phyloP scores from a whole-genome alignment of 2,113 vertebrate species.

The Paracanthobrama guichenoti region DNA sequence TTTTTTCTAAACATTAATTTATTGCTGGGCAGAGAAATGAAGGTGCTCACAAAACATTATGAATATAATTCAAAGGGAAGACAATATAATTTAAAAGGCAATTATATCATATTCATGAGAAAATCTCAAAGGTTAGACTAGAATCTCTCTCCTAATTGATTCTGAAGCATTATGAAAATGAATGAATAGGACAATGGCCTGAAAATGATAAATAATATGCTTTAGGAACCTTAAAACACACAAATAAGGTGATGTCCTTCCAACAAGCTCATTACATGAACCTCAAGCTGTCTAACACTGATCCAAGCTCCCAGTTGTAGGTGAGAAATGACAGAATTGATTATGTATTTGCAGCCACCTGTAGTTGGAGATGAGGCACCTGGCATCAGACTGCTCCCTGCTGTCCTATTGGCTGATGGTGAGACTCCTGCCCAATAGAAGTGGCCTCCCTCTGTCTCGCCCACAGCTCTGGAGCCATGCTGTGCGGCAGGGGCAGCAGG shows the following conservation, averaged over 20 bases:
- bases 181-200: not conserved
- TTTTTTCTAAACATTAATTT: not conserved
- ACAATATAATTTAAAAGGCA: too few species aligned
- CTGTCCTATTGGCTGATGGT: conserved; percentile 47
- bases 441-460: conserved; percentile 34
- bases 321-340: conserved; percentile 45
- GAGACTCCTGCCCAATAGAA: conserved; percentile 35
- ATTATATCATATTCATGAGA: too few species aligned
- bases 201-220: conserved; percentile 7
- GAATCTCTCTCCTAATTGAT: not conserved
- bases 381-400: conserved; percentile 43
- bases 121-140: not conserved
- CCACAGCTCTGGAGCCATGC: conserved; percentile 40
- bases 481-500: conserved; percentile 41
- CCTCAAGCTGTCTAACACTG: conserved; percentile 40
- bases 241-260: not conserved
- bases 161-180: not conserved
- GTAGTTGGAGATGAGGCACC: conserved; percentile 48
- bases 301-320: conserved; percentile 33
- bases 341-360: conserved; percentile 43
- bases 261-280: conserved; percentile 40
- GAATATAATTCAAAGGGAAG: too few species aligned
- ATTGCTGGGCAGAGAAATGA: not conserved
- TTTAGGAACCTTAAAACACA: conserved; percentile 9
- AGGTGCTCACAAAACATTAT: not conserved